Evolutionary conservation across 1,140 invertebrate genomes (phyloP).

Genomic region (Cheumatopsyche charites): DNA sequence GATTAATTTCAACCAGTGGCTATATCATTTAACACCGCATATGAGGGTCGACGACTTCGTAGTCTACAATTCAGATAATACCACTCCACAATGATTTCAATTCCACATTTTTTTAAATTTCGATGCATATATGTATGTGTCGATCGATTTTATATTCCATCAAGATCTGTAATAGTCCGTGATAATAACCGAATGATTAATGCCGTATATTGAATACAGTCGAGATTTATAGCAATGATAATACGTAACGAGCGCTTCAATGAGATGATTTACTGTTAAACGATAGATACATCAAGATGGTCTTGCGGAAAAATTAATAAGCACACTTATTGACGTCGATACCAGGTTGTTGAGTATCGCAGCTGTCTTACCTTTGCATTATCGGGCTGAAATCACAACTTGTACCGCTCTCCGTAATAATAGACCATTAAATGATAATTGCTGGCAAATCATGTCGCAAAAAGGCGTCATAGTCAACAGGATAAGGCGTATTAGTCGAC

Average conservation of each 20-base stretch:
- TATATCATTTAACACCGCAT: constrained; percentile 29
- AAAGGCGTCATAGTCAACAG: constrained; percentile 22
- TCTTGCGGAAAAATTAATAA: neutral
- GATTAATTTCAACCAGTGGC: constrained; percentile 30
- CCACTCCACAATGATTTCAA: neutral
- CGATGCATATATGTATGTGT: neutral
- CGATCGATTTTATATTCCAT: neutral
- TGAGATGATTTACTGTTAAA: no score
- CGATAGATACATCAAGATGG: no score
- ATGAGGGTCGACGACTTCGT: constrained; percentile 17
- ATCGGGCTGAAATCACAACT: constrained; percentile 4
- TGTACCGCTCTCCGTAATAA: constrained; percentile 2
- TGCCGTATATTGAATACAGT: no score
- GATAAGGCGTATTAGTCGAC: constrained; percentile 18
- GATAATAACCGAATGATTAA: no score
- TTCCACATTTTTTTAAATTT: constrained; percentile 1
- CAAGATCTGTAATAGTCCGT: no score
- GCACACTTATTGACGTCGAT: neutral
- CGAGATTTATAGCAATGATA: no score
- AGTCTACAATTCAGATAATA: neutral
- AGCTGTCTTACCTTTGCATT: neutral
- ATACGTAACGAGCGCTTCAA: no score
- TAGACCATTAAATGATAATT: constrained; percentile 10
- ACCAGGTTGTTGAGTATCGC: neutral
- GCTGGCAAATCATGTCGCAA: constrained; percentile 23